Conservation (phyloP, 2,797 vertebrate species). For the Myiotriccus ornatus region DNA sequence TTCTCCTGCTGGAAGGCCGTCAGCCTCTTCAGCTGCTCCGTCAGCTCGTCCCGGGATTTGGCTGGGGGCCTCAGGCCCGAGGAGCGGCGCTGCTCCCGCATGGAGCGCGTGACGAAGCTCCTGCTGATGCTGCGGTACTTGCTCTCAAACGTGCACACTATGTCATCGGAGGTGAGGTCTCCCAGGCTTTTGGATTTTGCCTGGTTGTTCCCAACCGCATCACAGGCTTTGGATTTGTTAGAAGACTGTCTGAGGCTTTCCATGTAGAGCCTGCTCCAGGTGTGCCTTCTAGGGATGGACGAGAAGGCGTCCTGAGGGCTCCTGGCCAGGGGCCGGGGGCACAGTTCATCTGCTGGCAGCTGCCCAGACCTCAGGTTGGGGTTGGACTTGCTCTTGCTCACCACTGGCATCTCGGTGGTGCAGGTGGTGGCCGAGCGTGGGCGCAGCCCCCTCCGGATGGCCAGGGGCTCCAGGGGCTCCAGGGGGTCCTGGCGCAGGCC, state of each 20-base stretch:
- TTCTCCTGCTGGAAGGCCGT: constrained; percentile 76
- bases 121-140: constrained; percentile 88
- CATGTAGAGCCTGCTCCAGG: constrained; percentile 87
- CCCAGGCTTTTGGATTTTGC: constrained; percentile 94
- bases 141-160: constrained; percentile 84
- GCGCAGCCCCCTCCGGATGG: constrained; percentile 55
- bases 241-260: constrained; percentile 82
- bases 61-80: background rate
- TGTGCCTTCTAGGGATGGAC: constrained; percentile 80
- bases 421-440: constrained; percentile 53
- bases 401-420: constrained; percentile 49
- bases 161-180: constrained; percentile 92
- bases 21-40: constrained; percentile 85
- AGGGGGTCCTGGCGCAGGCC: constrained; percentile 59
- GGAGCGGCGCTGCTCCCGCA: constrained; percentile 65
- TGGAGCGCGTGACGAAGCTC: constrained; percentile 79
- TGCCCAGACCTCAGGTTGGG: constrained; percentile 81
- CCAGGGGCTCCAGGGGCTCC: constrained; percentile 34
- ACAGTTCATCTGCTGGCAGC: constrained; percentile 66
- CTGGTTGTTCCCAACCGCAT: constrained; percentile 31
- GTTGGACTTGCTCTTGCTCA: constrained; percentile 90
- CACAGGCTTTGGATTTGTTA: constrained; percentile 48
- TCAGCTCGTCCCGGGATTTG: constrained; percentile 71
- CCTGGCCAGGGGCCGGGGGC: constrained; percentile 73
- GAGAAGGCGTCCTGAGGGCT: constrained; percentile 41